phyloP scores from a whole-genome alignment of 1,140 invertebrate species.

The Drosophila micromelanica region DNA sequence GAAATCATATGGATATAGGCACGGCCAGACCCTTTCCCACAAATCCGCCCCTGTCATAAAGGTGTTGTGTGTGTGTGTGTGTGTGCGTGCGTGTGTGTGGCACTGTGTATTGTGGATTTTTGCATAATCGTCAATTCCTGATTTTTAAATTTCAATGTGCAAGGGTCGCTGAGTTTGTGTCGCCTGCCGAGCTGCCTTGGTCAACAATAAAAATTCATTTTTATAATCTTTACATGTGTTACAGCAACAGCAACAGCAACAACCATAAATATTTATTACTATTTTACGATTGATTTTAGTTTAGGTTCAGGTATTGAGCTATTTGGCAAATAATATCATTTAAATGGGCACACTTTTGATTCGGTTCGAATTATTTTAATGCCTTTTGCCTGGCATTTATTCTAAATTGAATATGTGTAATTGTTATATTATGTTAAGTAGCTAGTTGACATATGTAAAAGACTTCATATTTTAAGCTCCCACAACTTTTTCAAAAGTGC shows the following conservation, averaged over 20 bases:
- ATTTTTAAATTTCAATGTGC: conserved; percentile 69
- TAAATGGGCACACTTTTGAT: not conserved
- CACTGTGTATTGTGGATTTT: conserved; percentile 55
- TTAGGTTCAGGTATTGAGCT: conserved; percentile 26
- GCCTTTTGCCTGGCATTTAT: no score
- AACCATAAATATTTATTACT: conserved; percentile 74
- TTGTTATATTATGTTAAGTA: no score
- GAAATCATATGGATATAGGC: conserved; percentile 50
- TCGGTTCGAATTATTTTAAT: not conserved
- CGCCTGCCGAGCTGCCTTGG: conserved; percentile 43
- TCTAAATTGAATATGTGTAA: no score
- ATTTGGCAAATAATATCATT: conserved; percentile 64
- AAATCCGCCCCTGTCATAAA: conserved; percentile 42
- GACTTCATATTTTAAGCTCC: no score
- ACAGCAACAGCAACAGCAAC: conserved; percentile 42
- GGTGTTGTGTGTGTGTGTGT: conserved; percentile 36
- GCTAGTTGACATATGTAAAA: no score
- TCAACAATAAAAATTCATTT: conserved; percentile 80
- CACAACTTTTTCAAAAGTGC: no score
- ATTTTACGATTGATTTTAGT: conserved; percentile 78
- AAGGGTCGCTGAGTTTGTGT: conserved; percentile 9
- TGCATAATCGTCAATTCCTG: conserved; percentile 82
- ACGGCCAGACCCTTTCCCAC: conserved; percentile 4
- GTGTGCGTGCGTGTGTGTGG: not conserved
- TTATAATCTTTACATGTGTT: conserved; percentile 79